Evolutionary conservation across 2,113 vertebrate genomes (phyloP).

Genomic region (Sceloporus undulatus): DNA sequence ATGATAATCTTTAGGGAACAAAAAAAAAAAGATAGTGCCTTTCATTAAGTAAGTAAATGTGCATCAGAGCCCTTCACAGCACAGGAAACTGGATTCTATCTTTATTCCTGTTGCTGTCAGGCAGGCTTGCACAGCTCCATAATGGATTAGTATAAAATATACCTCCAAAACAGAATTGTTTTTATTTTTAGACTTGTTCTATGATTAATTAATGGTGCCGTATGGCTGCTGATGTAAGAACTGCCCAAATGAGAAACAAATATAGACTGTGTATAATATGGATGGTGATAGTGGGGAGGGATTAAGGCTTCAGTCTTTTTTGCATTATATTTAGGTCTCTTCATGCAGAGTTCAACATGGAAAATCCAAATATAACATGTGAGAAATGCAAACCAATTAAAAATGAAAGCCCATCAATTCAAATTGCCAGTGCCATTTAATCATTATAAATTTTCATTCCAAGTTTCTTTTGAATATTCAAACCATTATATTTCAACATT

Average conservation of each 20-base stretch:
- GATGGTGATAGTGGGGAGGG: background rate
- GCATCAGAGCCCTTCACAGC: background rate
- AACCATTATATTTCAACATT: background rate
- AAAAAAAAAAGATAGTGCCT: no score
- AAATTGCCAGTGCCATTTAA: background rate
- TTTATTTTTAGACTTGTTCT: background rate
- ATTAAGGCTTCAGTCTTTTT: background rate
- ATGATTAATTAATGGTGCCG: constrained; percentile 27
- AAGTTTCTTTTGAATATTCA: background rate
- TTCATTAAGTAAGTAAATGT: constrained; percentile 3
- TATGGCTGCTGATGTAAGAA: constrained; percentile 18
- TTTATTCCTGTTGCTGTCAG: constrained; percentile 11
- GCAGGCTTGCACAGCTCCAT: background rate
- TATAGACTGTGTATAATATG: background rate
- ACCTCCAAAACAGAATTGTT: background rate
- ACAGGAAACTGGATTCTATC: background rate
- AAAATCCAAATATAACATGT: constrained; percentile 12
- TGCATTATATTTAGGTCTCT: background rate
- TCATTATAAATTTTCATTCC: background rate
- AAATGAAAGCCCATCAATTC: background rate
- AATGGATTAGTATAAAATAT: background rate
- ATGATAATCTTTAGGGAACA: background rate
- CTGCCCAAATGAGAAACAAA: background rate
- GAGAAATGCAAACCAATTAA: background rate
- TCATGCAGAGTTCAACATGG: background rate